Conservation (phyloP, 2,888 invertebrate genomes). For the Molorchus minor region DNA sequence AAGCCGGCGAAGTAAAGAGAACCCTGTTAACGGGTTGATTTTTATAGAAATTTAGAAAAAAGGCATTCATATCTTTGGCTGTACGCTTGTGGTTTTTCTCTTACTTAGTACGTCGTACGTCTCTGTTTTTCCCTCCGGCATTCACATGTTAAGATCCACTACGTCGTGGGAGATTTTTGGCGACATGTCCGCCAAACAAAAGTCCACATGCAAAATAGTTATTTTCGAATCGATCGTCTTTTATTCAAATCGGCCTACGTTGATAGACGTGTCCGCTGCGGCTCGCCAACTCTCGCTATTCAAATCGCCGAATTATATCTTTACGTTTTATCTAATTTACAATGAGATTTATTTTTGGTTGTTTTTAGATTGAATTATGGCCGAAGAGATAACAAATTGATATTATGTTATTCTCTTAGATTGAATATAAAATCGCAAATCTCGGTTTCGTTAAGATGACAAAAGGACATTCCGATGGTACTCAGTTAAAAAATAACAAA, state of each 20-base stretch:
- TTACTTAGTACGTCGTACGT: too few species aligned
- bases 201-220: constrained; percentile 54
- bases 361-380: constrained; percentile 59
- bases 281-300: constrained; percentile 54
- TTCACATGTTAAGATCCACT: constrained; percentile 54
- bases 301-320: constrained; percentile 56
- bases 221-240: constrained; percentile 51
- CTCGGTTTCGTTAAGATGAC: too few species aligned
- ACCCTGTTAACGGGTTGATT: too few species aligned
- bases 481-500: too few species aligned
- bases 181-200: constrained; percentile 45
- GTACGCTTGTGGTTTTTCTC: too few species aligned
- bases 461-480: too few species aligned
- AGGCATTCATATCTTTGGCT: too few species aligned
- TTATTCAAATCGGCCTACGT: constrained; percentile 56
- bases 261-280: constrained; percentile 59
- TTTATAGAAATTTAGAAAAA: too few species aligned
- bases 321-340: constrained; percentile 56
- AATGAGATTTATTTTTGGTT: constrained; percentile 55
- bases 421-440: too few species aligned
- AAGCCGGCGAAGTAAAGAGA: too few species aligned
- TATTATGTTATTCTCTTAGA: constrained; percentile 53
- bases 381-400: constrained; percentile 60
- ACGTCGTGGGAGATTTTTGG: constrained; percentile 59
- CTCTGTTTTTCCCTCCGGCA: constrained; percentile 29